Percentiles rank a stretch among this genome's conserved stretches.
phyloP scores from a whole-genome alignment of 1,140 invertebrate genomes.

The Aphelinus certus region DNA sequence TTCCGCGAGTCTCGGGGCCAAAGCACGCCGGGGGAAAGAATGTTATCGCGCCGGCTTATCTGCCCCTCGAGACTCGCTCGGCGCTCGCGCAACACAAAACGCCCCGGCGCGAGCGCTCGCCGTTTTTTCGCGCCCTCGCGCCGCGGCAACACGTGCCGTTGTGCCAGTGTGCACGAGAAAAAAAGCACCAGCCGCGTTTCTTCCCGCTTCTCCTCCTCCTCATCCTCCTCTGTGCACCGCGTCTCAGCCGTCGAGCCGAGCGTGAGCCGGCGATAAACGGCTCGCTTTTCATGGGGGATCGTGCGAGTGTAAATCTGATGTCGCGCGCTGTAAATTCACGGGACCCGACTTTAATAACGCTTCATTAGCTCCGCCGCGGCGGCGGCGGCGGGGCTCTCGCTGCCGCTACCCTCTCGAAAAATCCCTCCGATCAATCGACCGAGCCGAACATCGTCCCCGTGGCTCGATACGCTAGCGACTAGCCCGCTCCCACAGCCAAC shows the following conservation, averaged over 20 bases:
- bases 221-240: background rate
- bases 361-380: constrained; percentile 28
- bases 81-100: background rate
- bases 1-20: too few species aligned
- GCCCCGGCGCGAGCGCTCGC: too few species aligned
- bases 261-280: constrained; percentile 35
- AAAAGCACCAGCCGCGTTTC: background rate
- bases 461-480: constrained; percentile 16
- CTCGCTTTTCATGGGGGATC: constrained; percentile 28
- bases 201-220: background rate
- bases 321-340: constrained; percentile 34
- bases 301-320: constrained; percentile 33
- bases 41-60: background rate
- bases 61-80: background rate
- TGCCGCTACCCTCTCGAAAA: background rate
- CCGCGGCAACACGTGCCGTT: background rate
- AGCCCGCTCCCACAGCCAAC: background rate
- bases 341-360: constrained; percentile 37
- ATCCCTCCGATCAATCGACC: constrained; percentile 10
- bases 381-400: background rate
- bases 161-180: background rate
- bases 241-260: background rate
- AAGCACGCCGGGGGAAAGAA: background rate
- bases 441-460: constrained; percentile 13
- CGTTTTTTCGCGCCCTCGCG: background rate